Percentiles rank a stretch among this genome's conserved stretches.
Evolutionary conservation across 1,140 invertebrate genomes (phyloP).

Genomic region (Anoplolepis gracilipes): DNA sequence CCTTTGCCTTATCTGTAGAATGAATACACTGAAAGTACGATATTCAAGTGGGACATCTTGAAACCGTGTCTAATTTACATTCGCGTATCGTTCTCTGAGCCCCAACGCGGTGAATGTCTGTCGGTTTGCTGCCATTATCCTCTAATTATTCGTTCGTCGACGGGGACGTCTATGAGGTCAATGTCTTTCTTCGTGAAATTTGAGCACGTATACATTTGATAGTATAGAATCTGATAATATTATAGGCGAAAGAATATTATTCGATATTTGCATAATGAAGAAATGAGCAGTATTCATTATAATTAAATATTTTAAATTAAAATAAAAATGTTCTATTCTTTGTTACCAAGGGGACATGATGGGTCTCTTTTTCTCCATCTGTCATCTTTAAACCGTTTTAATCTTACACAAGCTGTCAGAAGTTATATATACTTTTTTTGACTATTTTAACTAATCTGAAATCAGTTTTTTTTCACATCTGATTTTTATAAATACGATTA

Average conservation of each 20-base stretch:
- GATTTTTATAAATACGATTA: neutral
- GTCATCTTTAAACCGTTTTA: neutral
- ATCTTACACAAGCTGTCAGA: neutral
- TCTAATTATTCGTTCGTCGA: slow-evolving; percentile 57
- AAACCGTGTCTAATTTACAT: slow-evolving; percentile 53
- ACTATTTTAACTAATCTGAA: neutral
- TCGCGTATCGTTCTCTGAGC: slow-evolving; percentile 15
- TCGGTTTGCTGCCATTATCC: slow-evolving; percentile 14
- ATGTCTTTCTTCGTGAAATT: slow-evolving; percentile 18
- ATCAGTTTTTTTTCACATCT: neutral
- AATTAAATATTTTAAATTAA: neutral
- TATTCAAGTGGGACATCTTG: slow-evolving; percentile 18
- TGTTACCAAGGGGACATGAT: neutral
- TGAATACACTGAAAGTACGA: neutral
- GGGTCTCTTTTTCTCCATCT: neutral
- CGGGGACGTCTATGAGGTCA: neutral
- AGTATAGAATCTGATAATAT: neutral
- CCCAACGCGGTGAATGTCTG: slow-evolving; percentile 18
- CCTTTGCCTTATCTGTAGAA: neutral
- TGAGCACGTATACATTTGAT: slow-evolving; percentile 35
- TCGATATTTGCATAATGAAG: slow-evolving; percentile 24
- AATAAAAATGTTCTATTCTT: neutral
- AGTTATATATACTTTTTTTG: neutral
- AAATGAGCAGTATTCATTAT: neutral
- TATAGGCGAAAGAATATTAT: slow-evolving; percentile 4